Base-by-base conservation (phyloP, 2,888 invertebrate species). In the Xanthia togata region DNA sequence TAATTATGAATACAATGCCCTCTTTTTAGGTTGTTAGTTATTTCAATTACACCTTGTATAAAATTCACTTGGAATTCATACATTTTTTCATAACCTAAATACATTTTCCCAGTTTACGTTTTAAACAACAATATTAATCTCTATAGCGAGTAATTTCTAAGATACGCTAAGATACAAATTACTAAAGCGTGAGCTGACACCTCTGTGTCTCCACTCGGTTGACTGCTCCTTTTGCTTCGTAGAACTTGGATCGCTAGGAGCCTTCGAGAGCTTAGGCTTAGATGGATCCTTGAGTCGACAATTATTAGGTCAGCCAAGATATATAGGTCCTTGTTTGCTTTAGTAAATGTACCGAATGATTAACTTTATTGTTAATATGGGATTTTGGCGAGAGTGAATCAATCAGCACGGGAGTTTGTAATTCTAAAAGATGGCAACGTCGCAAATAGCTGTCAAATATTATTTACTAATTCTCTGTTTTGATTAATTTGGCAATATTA, bases 151-250 rank as follows among this genome's bases (percentile, higher is more conserved):
- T 31, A 35, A 53, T 59, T 59, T 31, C 35, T 14, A 26, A 20
- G 44, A 59, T 0, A 17, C 5, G 1, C 6, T 60, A 44, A 11
- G 26, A 71, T 17, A 53, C 44, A 20, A 26, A 14, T 57, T 8
- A 38, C 23, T 31, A 53, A 60, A 65, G 72, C 64, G 64, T 53
- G 47, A 63, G 31, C 23, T 17, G 50, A 23, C 57, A 35, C 2
- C 23, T 50, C n/a, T 35, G n/a, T 23, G 38, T 8, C n/a, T n/a
- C 31, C 31, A 2, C 38, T 31, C 41, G 31, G 12, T 23, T 55
- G 26, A 6, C 17, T 62, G n/a, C 3, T 53, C 44, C 14, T 76
- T 64, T 63, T 78, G 47, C 62, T 69, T 77, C 59, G 12, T 17
- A n/a, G 63, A 55, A 35, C 44, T 44, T 47, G 26, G 41, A 17